Base-by-base conservation (phyloP, 2,797 vertebrate genomes). In the Hydrolagus colliei region DNA sequence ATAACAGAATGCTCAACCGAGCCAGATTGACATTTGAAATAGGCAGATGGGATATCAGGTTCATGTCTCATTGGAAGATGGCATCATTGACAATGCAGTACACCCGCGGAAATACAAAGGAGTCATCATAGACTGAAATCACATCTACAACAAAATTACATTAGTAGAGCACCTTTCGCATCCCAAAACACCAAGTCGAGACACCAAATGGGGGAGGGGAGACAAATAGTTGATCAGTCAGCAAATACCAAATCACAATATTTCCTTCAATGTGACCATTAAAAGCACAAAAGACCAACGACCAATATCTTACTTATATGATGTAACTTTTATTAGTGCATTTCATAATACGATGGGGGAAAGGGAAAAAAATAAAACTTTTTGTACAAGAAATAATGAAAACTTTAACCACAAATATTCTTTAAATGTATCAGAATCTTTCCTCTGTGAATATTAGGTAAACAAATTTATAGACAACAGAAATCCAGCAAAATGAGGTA, bases 401-500 rank as follows among this genome's bases (percentile, higher is more conserved):
- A 84, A 68, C 32, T 68, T 84, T 84, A 71, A 84, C 65, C 79
- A 84, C 65, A 71, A 41, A 68, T 71, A 65, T 84, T 82, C 14
- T 84, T 84, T 73, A 52, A 71, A 27, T 84, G 79, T 6, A 84
- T 84, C 79, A 88, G 92, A 91, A 92, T 93, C 92, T 93, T 91
- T 93, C 89, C 87, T 92, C 87, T 88, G 91, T 86, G 91, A 90
- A 92, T 89, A 89, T 88, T 92, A 84, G 79, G 32, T 52, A 65
- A 84, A 68, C 79, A 71, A 68, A 92, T 92, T 92, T 93, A 94
- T 92, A 94, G 88, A 65, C 88, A 90, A 91, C 89, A 82, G 41
- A 84, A 91, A 71, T 71, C 87, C 89, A 91, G 91, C 89, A 92
- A 89, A 27, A 89, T 89, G 92, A 94, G 93, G 93, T 94, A 92